Evolutionary conservation across 2,888 invertebrate genomes (phyloP).

Genomic region (Hirtodrosophila histrioides): DNA sequence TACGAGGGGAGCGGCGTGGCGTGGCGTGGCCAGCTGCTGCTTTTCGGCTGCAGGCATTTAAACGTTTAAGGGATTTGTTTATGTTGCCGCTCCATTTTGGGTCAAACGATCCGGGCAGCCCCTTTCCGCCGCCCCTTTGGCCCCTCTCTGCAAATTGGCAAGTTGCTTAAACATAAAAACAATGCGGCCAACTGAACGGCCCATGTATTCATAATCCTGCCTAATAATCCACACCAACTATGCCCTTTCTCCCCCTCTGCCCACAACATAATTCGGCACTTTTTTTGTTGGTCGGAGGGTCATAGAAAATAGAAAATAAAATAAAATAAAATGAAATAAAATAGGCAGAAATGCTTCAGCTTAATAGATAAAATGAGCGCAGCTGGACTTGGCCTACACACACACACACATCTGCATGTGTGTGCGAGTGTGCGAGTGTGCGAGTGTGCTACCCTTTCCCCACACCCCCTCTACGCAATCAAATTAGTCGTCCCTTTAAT

Average conservation of each 20-base stretch:
- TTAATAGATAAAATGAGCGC: constrained; percentile 56
- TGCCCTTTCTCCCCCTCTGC: constrained; percentile 4
- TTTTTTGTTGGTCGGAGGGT: neutral
- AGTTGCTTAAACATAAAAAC: constrained; percentile 73
- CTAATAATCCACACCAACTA: constrained; percentile 69
- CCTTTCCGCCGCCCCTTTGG: no score
- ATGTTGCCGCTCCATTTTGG: constrained; percentile 61
- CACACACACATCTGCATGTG: neutral
- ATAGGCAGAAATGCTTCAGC: constrained; percentile 50
- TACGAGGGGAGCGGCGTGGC: constrained; percentile 6
- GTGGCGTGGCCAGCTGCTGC: constrained; percentile 66
- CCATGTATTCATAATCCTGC: constrained; percentile 75
- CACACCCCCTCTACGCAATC: no score
- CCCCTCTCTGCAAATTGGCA: constrained; percentile 60
- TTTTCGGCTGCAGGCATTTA: constrained; percentile 68
- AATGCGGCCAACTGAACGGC: constrained; percentile 72
- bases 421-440: neutral
- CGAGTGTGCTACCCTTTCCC: neutral
- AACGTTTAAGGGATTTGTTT: constrained; percentile 78
- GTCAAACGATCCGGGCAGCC: constrained; percentile 44
- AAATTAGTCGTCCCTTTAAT: no score
- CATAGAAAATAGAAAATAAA: constrained; percentile 4
- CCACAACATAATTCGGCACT: neutral
- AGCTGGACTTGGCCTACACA: constrained; percentile 38
- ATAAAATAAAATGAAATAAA: constrained; percentile 58